Evolutionary conservation across 1,140 invertebrate genomes (phyloP).

Genomic region (Brachionus asplanchnoidis): DNA sequence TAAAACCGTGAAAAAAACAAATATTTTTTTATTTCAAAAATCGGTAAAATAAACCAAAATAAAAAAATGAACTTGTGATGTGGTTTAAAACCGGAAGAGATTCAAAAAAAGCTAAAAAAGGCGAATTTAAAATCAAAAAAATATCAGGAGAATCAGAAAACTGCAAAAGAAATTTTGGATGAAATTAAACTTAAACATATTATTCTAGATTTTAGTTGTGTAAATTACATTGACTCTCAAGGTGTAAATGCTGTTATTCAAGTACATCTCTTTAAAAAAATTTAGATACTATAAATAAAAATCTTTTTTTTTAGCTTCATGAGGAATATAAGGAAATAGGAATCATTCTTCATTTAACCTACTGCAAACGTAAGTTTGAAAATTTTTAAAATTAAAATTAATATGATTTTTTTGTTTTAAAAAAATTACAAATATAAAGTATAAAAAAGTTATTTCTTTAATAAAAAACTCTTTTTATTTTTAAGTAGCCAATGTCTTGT

Average conservation of each 20-base stretch:
- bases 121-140: neutral
- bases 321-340: constrained; percentile 26
- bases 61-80: too few relatives aligned
- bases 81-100: neutral
- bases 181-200: constrained; percentile 2
- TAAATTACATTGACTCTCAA: constrained; percentile 39
- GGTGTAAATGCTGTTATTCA: constrained; percentile 37
- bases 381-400: too few relatives aligned
- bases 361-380: constrained; percentile 17
- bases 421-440: neutral
- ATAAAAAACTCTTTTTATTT: too few relatives aligned
- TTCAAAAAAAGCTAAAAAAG: constrained; percentile 17
- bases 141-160: neutral
- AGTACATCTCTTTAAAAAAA: neutral
- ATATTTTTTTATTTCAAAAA: too few relatives aligned
- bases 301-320: neutral
- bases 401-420: too few relatives aligned
- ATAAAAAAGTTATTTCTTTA: too few relatives aligned
- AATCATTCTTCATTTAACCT: neutral
- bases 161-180: neutral
- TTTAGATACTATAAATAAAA: too few relatives aligned
- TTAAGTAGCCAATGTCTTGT: neutral
- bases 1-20: too few relatives aligned
- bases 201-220: constrained; percentile 38
- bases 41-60: too few relatives aligned